Percentiles rank a stretch among this genome's conserved stretches.
These are phyloP conservation scores for Oostethus manadensis DNA, from an alignment of 2,113 vertebrate genomes.

Conservation along the genomic window DNA sequence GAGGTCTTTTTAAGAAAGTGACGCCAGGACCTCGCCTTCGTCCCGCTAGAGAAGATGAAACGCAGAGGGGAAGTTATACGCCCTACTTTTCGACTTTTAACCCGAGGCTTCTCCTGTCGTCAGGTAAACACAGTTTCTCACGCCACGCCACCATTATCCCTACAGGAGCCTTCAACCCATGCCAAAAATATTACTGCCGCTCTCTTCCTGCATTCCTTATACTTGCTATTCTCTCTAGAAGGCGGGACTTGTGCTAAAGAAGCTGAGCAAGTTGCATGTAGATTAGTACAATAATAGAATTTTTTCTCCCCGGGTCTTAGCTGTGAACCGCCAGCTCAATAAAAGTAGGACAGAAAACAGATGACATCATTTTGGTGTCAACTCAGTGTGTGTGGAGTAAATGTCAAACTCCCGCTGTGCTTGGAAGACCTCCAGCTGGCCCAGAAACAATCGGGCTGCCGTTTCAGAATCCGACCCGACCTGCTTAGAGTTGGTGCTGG, in stretches of 20 bases:
- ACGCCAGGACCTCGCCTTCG: no score
- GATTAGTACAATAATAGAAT: no score
- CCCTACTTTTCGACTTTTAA: constrained; percentile 19
- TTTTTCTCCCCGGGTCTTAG: no score
- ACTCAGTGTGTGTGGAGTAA: constrained; percentile 57
- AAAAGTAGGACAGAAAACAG: constrained; percentile 28
- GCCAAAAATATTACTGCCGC: constrained; percentile 43
- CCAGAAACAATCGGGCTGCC: constrained; percentile 41
- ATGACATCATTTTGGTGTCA: constrained; percentile 53
- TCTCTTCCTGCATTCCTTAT: constrained; percentile 38
- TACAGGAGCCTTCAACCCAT: constrained; percentile 39
- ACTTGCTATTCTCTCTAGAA: constrained; percentile 8
- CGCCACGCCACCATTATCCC: constrained; percentile 51
- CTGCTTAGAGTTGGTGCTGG: constrained; percentile 31
- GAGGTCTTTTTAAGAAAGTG: not conserved
- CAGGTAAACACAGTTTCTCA: constrained; percentile 64
- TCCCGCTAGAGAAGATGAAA: not conserved
- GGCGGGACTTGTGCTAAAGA: constrained; percentile 4
- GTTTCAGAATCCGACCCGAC: constrained; percentile 63
- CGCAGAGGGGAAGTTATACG: not conserved
- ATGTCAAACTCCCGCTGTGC: constrained; percentile 72
- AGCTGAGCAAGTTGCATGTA: no score
- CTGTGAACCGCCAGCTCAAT: not conserved
- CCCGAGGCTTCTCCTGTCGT: constrained; percentile 34
- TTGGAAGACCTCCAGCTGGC: constrained; percentile 72